These are phyloP conservation scores for Apamea sordens DNA, from an alignment of 2,888 invertebrate species.

Conservation along the genomic window DNA sequence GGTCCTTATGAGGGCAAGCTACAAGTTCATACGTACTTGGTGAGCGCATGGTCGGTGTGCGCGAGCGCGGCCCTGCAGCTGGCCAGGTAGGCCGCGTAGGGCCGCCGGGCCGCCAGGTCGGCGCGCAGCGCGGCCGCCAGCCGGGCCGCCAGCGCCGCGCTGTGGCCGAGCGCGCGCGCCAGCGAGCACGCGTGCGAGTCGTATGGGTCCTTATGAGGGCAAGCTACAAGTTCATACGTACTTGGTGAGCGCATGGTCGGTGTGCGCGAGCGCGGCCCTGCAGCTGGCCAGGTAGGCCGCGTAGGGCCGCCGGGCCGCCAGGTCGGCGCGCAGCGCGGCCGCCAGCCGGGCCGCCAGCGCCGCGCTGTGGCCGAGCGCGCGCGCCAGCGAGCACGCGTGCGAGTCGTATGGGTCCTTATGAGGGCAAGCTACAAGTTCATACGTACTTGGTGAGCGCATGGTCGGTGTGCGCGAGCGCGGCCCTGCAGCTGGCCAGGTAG, in stretches of 20 bases:
- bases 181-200: slow-evolving; percentile 71
- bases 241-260: slow-evolving; percentile 72
- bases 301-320: slow-evolving; percentile 85
- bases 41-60: slow-evolving; percentile 76
- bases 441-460: slow-evolving; percentile 68
- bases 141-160: slow-evolving; percentile 34
- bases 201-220: background rate
- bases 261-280: slow-evolving; percentile 80
- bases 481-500: slow-evolving; percentile 83
- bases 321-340: slow-evolving; percentile 82
- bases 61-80: slow-evolving; percentile 81
- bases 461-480: slow-evolving; percentile 78
- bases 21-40: slow-evolving; percentile 25
- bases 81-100: slow-evolving; percentile 85
- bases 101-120: slow-evolving; percentile 84
- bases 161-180: slow-evolving; percentile 69
- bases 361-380: slow-evolving; percentile 66
- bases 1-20: background rate
- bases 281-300: slow-evolving; percentile 84
- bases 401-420: too few relatives aligned
- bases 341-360: slow-evolving; percentile 2
- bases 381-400: slow-evolving; percentile 70
- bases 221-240: background rate
- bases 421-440: background rate
- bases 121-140: slow-evolving; percentile 78